Percentiles rank a stretch among this genome's conserved stretches.
phyloP scores from a whole-genome alignment of 2,113 vertebrate species.

The Oenanthe melanoleuca region DNA sequence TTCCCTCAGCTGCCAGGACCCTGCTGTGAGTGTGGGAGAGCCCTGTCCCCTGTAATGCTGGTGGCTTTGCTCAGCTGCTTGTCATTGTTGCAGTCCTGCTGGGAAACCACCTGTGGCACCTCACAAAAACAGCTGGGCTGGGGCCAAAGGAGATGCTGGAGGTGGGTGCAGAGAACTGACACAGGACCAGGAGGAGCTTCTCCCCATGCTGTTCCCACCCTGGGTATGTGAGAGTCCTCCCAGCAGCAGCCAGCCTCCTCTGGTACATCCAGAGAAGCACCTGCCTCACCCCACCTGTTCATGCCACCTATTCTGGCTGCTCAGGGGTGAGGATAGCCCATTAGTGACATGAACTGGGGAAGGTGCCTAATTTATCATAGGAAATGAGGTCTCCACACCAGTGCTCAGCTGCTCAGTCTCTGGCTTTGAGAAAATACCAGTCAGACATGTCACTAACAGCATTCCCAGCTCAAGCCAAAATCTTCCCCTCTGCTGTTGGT shows the following conservation, averaged over 20 bases:
- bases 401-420: not conserved
- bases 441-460: not conserved
- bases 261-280: not conserved
- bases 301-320: not conserved
- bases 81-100: not conserved
- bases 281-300: not conserved
- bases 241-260: not conserved
- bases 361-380: not conserved
- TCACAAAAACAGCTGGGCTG: not conserved
- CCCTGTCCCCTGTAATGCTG: fast-evolving
- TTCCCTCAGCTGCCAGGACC: not conserved
- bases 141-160: not conserved
- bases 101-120: not conserved
- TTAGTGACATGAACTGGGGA: not conserved
- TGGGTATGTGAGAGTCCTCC: fast-evolving
- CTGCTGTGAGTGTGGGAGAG: fast-evolving
- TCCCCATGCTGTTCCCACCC: not conserved
- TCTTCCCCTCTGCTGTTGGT: not conserved
- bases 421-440: not conserved
- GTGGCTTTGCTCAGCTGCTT: not conserved
- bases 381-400: not conserved
- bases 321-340: not conserved
- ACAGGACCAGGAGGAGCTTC: not conserved
- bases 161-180: not conserved
- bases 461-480: not conserved